Conservation (phyloP, 2,113 vertebrate genomes). For the Catagonus wagneri region DNA sequence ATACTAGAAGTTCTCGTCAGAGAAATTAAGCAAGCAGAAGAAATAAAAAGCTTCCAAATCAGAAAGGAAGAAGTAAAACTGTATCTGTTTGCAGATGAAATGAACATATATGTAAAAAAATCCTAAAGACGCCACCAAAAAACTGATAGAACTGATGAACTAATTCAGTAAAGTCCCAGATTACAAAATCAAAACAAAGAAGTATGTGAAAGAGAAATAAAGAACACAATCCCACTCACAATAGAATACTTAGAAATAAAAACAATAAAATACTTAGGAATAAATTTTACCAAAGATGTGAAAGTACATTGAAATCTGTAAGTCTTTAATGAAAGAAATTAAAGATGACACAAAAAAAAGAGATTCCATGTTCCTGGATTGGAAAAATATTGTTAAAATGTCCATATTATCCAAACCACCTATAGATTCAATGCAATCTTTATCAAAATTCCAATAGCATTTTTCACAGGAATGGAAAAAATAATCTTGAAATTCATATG, state of each 20-base stretch:
- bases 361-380: background rate
- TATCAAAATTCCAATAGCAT: background rate
- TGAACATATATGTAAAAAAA: background rate
- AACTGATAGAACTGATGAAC: background rate
- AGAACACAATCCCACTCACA: background rate
- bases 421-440: background rate
- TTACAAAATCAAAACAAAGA: background rate
- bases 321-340: background rate
- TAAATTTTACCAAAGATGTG: background rate
- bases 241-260: background rate
- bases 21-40: background rate
- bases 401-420: background rate
- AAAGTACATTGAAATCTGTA: background rate
- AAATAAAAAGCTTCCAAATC: background rate
- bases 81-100: background rate
- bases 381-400: background rate
- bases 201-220: background rate
- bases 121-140: background rate
- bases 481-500: background rate
- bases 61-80: constrained; percentile 5
- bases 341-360: background rate
- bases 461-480: background rate
- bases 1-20: background rate
- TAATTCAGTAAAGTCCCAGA: background rate
- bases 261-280: background rate